phyloP scores from a whole-genome alignment of 2,888 invertebrate species.

The Erebia epiphron region DNA sequence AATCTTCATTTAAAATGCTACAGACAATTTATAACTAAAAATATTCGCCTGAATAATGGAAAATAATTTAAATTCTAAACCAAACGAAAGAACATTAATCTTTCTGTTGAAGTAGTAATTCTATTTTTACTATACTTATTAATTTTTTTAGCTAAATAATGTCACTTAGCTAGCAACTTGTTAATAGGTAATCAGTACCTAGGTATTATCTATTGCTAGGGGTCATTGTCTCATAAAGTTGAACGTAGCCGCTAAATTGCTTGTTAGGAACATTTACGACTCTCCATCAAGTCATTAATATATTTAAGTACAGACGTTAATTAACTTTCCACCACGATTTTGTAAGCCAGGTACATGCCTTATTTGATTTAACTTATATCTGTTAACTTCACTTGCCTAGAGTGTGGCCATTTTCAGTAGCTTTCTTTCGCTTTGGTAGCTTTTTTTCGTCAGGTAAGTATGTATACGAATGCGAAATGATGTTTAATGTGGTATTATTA shows the following conservation, averaged over 20 bases:
- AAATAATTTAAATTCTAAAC: too few relatives aligned
- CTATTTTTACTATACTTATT: neutral
- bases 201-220: conserved; percentile 2
- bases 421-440: too few relatives aligned
- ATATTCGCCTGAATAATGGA: too few relatives aligned
- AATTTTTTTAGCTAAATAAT: neutral
- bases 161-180: conserved; percentile 8
- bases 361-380: neutral
- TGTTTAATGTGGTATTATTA: too few relatives aligned
- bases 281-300: conserved; percentile 22
- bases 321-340: conserved; percentile 10
- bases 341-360: neutral
- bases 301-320: conserved; percentile 11
- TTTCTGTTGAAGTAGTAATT: too few relatives aligned
- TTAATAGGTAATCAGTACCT: conserved; percentile 10
- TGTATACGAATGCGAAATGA: too few relatives aligned
- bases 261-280: conserved; percentile 23
- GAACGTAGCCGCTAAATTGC: conserved; percentile 17
- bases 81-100: too few relatives aligned
- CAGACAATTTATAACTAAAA: too few relatives aligned
- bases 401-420: too few relatives aligned
- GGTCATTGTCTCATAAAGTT: conserved; percentile 23
- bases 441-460: too few relatives aligned
- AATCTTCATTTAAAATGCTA: too few relatives aligned
- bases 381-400: neutral